Evolutionary conservation across 2,888 invertebrate genomes (phyloP), one percentile per base, ranked within the genome.

Genomic region (Tachina lurida): DNA sequence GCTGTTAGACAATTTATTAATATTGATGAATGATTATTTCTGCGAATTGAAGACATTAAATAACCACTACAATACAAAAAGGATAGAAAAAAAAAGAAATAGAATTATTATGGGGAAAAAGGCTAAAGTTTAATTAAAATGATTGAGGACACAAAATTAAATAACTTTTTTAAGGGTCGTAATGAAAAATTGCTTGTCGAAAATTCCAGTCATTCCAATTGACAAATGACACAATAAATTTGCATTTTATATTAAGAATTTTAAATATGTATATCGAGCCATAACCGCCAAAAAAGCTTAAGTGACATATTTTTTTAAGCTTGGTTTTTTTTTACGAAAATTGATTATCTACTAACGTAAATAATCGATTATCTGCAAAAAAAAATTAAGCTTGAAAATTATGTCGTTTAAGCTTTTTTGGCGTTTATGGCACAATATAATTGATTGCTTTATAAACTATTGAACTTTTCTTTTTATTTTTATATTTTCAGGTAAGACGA

Each of bases 11-110:
- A 2, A 17, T 39, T 60, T 68, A 76, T 68, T 77, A 77, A 78
- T 52, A 68, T 70, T 78, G 77, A 70, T 70, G 49, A 49, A 52
- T 62, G 49, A 47, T n/a, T 68, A 39, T 77, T 47, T 45, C n/a
- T 15, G 3, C n/a, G 7, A 68, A 58, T 39, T 12, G 13, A 19
- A 54, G 13, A 60, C 15, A 60, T 22, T 49, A 19, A 19, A 60
- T 41, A 60, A 58, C 58, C 22, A 65, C 31, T 22, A 15, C 9
- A 45, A 17, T 41, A 15, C 0, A 39, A 52, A 49, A 41, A 54
- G 12, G 31, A 41, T 10, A 62, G 43, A 62, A 17, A 31, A 1
- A 31, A 2, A 39, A 39, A 22, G 7, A 31, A 31, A 31, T 19
- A 22, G 7, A 56, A 15, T 49, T 49, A 49, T 49, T 60, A 12